Base-by-base conservation (phyloP, 2,113 vertebrate species). In the Helogale parvula region DNA sequence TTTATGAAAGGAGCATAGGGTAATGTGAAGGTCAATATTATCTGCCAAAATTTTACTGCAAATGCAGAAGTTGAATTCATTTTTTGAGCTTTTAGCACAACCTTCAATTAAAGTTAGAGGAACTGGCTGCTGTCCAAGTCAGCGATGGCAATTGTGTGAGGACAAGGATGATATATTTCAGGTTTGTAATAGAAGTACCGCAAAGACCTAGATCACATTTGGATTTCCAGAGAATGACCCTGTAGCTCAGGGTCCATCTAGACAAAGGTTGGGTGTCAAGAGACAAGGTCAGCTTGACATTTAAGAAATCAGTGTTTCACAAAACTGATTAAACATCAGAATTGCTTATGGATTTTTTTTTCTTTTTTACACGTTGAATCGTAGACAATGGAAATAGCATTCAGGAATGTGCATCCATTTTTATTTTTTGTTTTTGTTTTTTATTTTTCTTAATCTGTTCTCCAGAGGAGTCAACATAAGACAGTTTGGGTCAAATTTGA, bases 101-200 rank as follows among this genome's bases (percentile, higher is more conserved):
- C 71, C 88, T 97, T 97, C 95, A 96, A 69, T 87, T 94, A 90
- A 35, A 96, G 90, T 54, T 82, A 79, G 41, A 86, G 72, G 38
- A 25, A 25, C 7, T 77, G 92, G 87, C 69, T 25, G 60, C 35
- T 13, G 4, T 95, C 69, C 94, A 92, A 33, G 23, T 84, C 50
- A 74, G 54, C 1, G 4, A 29, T 19, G 80, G 80, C 69, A 89
- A 21, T 87, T 66, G 33, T n/a, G 54, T 90, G 87, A 93, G 41
- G 50, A 38, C 35, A 2, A 25, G 19, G 60, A 50, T 68, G 76
- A 88, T 57, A 0, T 81, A 80, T 72, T 87, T 96, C 83, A 83
- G 79, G 54, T 80, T 76, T 90, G 29, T 82, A 19, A 31, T n/a
- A 66, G n/a, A 41, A 92, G 50, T 16, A 16, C 50, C 15, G 3